Evolutionary conservation across 2,797 vertebrate genomes (phyloP).

Genomic region (Peromyscus nudipes): DNA sequence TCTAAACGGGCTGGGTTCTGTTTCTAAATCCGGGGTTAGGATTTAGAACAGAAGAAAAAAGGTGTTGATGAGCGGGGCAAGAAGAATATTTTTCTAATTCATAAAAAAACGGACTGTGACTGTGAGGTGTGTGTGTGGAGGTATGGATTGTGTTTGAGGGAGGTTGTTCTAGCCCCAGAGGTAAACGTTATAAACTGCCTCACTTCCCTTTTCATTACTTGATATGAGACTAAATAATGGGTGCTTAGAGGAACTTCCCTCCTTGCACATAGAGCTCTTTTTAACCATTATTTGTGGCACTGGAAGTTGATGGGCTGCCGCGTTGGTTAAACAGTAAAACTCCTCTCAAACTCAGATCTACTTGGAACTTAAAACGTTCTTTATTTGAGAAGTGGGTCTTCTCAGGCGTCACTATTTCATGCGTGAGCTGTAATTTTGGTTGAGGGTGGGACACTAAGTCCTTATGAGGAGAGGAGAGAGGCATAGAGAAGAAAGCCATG

Average conservation of each 20-base stretch:
- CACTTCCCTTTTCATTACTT: background rate
- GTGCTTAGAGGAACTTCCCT: conserved; percentile 11
- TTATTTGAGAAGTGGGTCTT: conserved; percentile 5
- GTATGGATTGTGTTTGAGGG: background rate
- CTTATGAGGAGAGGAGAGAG: background rate
- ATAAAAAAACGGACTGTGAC: background rate
- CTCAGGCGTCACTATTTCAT: background rate
- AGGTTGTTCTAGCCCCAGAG: background rate
- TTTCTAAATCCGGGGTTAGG: conserved; percentile 7
- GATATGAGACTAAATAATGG: background rate
- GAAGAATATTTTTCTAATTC: conserved; percentile 55
- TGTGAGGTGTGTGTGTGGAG: background rate
- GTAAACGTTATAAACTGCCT: background rate
- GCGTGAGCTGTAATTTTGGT: background rate
- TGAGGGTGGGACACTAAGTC: background rate
- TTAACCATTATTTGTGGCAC: conserved; percentile 23
- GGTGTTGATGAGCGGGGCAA: background rate
- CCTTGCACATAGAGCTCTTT: background rate
- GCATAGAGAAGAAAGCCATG: background rate
- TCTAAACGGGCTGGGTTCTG: background rate
- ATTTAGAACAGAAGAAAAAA: conserved; percentile 41
- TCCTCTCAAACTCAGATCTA: background rate
- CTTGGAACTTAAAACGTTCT: conserved; percentile 1
- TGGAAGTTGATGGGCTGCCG: background rate
- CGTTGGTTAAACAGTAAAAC: background rate